These are phyloP conservation scores for Pecten maximus DNA, from an alignment of 2,888 invertebrate genomes.

Conservation along the genomic window DNA sequence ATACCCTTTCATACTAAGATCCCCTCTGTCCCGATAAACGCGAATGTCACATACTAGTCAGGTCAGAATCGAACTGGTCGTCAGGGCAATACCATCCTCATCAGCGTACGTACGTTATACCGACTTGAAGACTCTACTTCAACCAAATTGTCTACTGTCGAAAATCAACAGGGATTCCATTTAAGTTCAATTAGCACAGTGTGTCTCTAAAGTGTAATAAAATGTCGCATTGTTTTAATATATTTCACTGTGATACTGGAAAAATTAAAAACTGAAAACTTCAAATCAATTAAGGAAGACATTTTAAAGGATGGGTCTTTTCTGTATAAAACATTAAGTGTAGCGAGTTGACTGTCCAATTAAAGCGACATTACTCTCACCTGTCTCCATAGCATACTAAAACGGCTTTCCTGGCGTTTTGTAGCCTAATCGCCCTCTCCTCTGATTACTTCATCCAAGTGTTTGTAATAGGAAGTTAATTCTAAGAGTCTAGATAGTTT, in stretches of 20 bases:
- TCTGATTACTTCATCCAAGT: not conserved
- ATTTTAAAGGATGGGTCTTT: not conserved
- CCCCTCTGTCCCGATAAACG: not conserved
- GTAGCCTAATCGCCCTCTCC: not conserved
- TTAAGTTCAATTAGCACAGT: not conserved
- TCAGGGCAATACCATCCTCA: not conserved
- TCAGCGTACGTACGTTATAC: not conserved
- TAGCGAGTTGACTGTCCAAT: constrained; percentile 7
- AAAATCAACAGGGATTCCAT: not conserved
- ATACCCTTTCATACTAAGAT: not conserved
- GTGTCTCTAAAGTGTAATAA: not conserved
- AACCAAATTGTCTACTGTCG: not conserved
- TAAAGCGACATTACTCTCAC: not conserved
- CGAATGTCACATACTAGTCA: not conserved
- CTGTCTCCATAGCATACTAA: constrained; percentile 6
- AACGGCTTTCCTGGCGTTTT: not conserved
- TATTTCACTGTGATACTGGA: not conserved
- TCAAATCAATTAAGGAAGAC: constrained; percentile 4
- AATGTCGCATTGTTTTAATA: not conserved
- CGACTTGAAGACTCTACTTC: not conserved
- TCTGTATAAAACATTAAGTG: not conserved
- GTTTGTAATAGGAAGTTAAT: constrained; percentile 24
- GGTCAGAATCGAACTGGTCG: not conserved
- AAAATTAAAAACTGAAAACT: not conserved
- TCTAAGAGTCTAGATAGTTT: not conserved